Percentiles rank a stretch among this genome's conserved stretches.
phyloP scores from a whole-genome alignment of 2,797 vertebrate genomes.

The Oreonectes daqikongensis region DNA sequence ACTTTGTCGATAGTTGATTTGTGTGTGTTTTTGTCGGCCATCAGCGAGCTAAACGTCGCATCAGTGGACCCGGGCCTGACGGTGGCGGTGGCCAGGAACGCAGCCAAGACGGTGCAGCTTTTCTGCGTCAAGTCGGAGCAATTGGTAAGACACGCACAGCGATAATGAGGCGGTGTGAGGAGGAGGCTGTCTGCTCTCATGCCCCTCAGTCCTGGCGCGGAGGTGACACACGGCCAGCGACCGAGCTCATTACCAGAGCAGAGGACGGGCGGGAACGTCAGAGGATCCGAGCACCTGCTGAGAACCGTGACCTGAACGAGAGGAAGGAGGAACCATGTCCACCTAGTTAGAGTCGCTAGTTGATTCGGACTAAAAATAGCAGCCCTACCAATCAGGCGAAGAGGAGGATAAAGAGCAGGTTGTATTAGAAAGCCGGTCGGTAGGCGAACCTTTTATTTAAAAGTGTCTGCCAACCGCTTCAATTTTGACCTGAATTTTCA shows the following conservation, averaged over 20 bases:
- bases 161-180: slow-evolving; percentile 22
- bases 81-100: slow-evolving; percentile 90
- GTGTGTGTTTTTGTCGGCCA: slow-evolving; percentile 8
- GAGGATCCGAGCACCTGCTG: slow-evolving; percentile 13
- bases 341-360: slow-evolving; percentile 9
- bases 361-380: slow-evolving; percentile 11
- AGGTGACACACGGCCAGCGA: slow-evolving; percentile 5
- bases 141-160: slow-evolving; percentile 80
- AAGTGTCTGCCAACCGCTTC: not conserved
- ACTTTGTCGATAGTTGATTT: not conserved
- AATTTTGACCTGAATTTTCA: not conserved
- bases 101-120: slow-evolving; percentile 92
- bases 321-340: not conserved
- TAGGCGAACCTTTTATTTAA: not conserved
- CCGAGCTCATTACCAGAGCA: slow-evolving; percentile 23
- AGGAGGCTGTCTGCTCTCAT: slow-evolving; percentile 30
- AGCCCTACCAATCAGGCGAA: not conserved
- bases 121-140: slow-evolving; percentile 96
- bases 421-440: not conserved
- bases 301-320: slow-evolving; percentile 27
- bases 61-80: slow-evolving; percentile 87
- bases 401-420: not conserved
- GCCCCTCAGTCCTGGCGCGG: slow-evolving; percentile 18
- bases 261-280: not conserved
- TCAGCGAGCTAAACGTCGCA: slow-evolving; percentile 92